These are phyloP conservation scores for Morone saxatilis DNA, from an alignment of 2,113 vertebrate genomes.

Conservation along the genomic window DNA sequence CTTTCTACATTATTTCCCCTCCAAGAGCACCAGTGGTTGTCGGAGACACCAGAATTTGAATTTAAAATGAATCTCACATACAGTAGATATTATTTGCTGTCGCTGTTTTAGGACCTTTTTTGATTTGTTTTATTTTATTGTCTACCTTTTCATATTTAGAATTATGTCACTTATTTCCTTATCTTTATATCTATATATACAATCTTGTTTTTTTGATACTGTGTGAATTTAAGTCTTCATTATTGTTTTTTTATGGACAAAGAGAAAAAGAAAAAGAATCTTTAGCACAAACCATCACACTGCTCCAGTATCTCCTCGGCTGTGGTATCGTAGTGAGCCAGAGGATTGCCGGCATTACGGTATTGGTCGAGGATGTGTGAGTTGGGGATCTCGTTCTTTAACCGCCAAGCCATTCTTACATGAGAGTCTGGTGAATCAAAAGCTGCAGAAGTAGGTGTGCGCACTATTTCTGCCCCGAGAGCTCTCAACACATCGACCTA, in stretches of 20 bases:
- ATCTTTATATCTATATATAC: too few species aligned
- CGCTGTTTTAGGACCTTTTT: too few species aligned
- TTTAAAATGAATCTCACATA: too few species aligned
- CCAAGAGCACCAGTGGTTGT: too few species aligned
- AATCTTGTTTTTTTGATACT: too few species aligned
- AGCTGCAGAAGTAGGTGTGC: conserved; percentile 89
- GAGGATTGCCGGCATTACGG: conserved; percentile 90
- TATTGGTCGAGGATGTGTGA: conserved; percentile 94
- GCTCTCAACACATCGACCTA: conserved; percentile 91
- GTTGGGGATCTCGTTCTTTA: conserved; percentile 92
- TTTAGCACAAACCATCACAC: conserved; percentile 86
- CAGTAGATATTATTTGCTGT: too few species aligned
- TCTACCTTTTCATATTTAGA: too few species aligned
- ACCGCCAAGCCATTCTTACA: conserved; percentile 89
- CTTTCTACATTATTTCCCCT: too few species aligned
- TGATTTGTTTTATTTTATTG: too few species aligned
- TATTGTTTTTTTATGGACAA: background rate
- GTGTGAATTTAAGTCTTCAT: too few species aligned
- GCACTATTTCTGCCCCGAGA: conserved; percentile 92
- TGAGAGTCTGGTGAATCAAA: conserved; percentile 95
- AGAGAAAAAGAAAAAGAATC: background rate
- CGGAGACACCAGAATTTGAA: too few species aligned
- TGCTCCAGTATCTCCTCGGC: conserved; percentile 95
- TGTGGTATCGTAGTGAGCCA: conserved; percentile 92
- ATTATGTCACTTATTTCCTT: too few species aligned